These are phyloP conservation scores for Colletes latitarsis DNA, from an alignment of 1,140 invertebrate genomes.

Conservation along the genomic window DNA sequence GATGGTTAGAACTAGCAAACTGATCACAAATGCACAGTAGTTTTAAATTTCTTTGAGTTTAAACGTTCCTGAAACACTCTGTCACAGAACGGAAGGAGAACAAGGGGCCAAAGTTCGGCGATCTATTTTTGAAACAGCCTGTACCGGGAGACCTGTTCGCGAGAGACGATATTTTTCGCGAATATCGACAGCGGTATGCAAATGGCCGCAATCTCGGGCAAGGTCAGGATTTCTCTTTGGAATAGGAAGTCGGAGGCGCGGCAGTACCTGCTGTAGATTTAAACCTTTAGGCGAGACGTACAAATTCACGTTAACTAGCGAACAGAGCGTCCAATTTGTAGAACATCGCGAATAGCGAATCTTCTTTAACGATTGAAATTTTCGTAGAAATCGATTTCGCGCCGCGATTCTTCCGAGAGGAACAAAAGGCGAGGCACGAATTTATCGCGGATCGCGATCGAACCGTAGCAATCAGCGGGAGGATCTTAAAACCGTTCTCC, in stretches of 20 bases:
- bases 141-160: not conserved
- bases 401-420: not conserved
- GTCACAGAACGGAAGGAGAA: too few relatives aligned
- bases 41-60: too few relatives aligned
- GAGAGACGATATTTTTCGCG: not conserved
- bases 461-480: slow-evolving; percentile 1
- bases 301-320: not conserved
- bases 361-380: too few relatives aligned
- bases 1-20: too few relatives aligned
- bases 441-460: slow-evolving; percentile 2
- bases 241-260: not conserved
- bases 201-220: not conserved
- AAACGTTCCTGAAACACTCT: too few relatives aligned
- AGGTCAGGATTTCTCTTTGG: not conserved
- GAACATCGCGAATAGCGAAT: too few relatives aligned
- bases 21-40: too few relatives aligned
- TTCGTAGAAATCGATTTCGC: too few relatives aligned
- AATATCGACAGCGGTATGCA: not conserved
- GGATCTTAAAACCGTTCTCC: not conserved
- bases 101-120: too few relatives aligned
- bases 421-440: not conserved
- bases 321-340: too few relatives aligned
- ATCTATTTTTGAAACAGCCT: not conserved
- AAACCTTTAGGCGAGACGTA: too few relatives aligned
- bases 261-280: too few relatives aligned